These are phyloP conservation scores for Phrynocephalus guinanensis DNA, from an alignment of 2,797 vertebrate genomes.

Conservation along the genomic window DNA sequence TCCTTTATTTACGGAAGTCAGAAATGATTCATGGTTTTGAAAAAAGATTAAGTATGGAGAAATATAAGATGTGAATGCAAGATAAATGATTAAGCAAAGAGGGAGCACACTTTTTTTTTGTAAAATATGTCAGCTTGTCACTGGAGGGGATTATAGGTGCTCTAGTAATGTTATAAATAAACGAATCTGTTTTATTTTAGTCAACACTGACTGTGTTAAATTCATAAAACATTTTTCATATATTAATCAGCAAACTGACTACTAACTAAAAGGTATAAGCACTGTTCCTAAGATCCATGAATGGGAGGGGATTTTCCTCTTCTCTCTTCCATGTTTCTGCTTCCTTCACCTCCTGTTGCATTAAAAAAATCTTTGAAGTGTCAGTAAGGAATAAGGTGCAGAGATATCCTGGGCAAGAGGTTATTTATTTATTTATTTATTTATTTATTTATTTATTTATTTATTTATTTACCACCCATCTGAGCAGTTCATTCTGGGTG, in stretches of 20 bases:
- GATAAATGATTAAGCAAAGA: background rate
- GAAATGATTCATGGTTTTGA: slow-evolving; percentile 10
- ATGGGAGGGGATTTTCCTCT: background rate
- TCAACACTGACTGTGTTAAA: background rate
- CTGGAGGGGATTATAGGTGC: background rate
- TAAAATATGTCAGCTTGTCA: background rate
- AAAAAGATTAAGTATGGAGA: slow-evolving; percentile 19
- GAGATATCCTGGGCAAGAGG: too few species aligned
- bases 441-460: too few species aligned
- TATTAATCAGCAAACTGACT: background rate
- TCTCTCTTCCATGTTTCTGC: background rate
- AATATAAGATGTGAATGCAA: background rate
- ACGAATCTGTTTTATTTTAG: slow-evolving; percentile 17
- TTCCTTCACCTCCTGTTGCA: too few species aligned
- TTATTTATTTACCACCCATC: too few species aligned
- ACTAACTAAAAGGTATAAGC: background rate
- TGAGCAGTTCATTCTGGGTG: too few species aligned
- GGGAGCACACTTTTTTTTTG: background rate
- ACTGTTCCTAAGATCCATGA: background rate
- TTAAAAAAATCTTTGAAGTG: too few species aligned
- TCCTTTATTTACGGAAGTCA: slow-evolving; percentile 49
- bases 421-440: too few species aligned
- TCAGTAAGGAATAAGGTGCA: too few species aligned
- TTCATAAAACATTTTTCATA: background rate
- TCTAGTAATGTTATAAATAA: background rate